phyloP scores from a whole-genome alignment of 2,888 invertebrate species.

The Gortyna flavago region DNA sequence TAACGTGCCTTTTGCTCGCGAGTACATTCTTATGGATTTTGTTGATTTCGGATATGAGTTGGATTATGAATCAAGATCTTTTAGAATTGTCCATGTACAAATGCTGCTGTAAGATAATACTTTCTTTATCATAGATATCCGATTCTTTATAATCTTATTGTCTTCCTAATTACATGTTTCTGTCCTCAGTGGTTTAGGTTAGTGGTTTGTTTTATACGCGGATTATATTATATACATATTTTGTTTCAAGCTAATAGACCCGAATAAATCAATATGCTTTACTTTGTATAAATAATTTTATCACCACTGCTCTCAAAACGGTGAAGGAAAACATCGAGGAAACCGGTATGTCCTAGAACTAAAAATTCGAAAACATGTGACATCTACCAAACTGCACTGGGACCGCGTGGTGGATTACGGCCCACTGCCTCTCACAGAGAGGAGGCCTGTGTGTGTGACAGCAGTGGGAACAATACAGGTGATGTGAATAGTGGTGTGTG shows the following conservation, averaged over 20 bases:
- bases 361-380: too few relatives aligned
- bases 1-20: neutral
- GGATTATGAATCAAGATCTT: neutral
- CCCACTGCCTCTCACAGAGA: neutral
- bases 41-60: neutral
- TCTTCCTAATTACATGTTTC: neutral
- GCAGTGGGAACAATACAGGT: too few relatives aligned
- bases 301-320: too few relatives aligned
- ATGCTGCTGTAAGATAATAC: too few relatives aligned
- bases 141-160: too few relatives aligned
- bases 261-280: too few relatives aligned
- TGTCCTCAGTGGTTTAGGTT: neutral
- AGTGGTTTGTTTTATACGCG: neutral
- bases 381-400: too few relatives aligned
- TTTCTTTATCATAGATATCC: too few relatives aligned
- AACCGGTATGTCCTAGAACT: too few relatives aligned
- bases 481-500: neutral
- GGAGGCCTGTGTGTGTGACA: neutral
- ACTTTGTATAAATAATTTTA: too few relatives aligned
- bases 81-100: neutral
- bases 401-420: too few relatives aligned
- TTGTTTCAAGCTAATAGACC: neutral
- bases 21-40: neutral
- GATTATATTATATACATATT: neutral
- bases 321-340: too few relatives aligned